These are phyloP conservation scores for Trichopoda pennipes DNA, from an alignment of 2,888 invertebrate species.

Conservation along the genomic window DNA sequence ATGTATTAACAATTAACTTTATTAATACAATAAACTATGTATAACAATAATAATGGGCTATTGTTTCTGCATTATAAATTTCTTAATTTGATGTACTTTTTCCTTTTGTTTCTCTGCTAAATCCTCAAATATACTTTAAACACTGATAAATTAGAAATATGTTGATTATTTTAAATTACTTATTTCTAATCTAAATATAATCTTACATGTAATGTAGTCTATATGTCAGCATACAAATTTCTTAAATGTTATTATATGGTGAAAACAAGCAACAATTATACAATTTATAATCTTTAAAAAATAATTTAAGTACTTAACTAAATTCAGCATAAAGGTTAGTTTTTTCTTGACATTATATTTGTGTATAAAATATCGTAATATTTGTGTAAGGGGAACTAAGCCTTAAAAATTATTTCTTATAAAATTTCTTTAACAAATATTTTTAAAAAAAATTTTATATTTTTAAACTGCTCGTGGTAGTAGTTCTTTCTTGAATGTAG, in stretches of 20 bases:
- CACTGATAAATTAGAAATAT: conserved; percentile 9
- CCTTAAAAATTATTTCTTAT: not conserved
- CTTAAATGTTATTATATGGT: conserved; percentile 32
- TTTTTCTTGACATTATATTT: not conserved
- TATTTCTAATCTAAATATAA: not conserved
- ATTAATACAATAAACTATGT: too few species aligned
- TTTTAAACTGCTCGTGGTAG: too few species aligned
- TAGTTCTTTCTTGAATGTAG: not conserved
- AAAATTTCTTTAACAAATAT: conserved; percentile 30
- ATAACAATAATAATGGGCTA: too few species aligned
- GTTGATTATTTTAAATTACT: conserved; percentile 14
- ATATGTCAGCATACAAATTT: conserved; percentile 20
- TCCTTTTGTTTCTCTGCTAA: too few species aligned
- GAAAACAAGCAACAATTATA: conserved; percentile 14
- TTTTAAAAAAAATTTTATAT: too few species aligned
- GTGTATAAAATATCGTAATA: not conserved
- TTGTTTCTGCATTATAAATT: not conserved
- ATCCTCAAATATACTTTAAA: conserved; percentile 39
- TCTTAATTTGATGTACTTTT: too few species aligned
- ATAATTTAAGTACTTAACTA: conserved; percentile 27
- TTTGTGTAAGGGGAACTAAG: not conserved
- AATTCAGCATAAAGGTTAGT: conserved; percentile 2
- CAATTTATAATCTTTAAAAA: conserved; percentile 10
- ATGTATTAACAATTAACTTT: too few species aligned
- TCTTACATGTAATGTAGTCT: conserved; percentile 33